Evolutionary conservation across 2,888 invertebrate genomes (phyloP).

Genomic region (Adineta ricciae): DNA sequence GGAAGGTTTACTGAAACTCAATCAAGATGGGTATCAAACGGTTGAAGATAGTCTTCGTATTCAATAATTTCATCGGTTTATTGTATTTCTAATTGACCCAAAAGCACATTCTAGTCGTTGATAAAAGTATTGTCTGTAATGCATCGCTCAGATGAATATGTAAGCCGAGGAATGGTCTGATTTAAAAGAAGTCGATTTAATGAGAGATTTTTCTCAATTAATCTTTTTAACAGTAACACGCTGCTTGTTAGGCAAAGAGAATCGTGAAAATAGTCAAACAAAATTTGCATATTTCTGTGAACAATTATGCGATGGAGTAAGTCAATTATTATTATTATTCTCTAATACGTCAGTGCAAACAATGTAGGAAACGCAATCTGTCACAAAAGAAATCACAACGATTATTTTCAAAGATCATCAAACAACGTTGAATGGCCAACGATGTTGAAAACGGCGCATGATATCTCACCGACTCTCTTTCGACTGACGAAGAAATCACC

Average conservation of each 20-base stretch:
- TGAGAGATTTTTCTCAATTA: constrained; percentile 42
- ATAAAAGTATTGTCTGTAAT: neutral
- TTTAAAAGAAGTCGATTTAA: constrained; percentile 36
- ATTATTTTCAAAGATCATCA: neutral
- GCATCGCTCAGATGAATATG: neutral
- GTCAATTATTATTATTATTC: constrained; percentile 32
- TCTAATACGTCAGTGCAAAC: neutral
- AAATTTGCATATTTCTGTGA: constrained; percentile 41
- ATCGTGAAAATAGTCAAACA: neutral
- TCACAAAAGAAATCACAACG: neutral
- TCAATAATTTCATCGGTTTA: neutral
- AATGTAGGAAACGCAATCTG: neutral
- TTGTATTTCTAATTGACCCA: neutral
- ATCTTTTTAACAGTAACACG: constrained; percentile 44
- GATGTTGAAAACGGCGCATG: neutral
- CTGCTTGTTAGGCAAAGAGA: constrained; percentile 41
- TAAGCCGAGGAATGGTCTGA: neutral
- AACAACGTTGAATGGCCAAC: neutral
- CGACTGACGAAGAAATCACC: constrained; percentile 42
- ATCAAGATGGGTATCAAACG: neutral
- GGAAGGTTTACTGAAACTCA: neutral
- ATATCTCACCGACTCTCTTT: neutral
- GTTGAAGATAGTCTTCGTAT: neutral
- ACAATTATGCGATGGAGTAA: constrained; percentile 43
- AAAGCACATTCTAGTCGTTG: neutral